Evolutionary conservation across 2,113 vertebrate genomes (phyloP).

Genomic region (Chionodraco myersi): DNA sequence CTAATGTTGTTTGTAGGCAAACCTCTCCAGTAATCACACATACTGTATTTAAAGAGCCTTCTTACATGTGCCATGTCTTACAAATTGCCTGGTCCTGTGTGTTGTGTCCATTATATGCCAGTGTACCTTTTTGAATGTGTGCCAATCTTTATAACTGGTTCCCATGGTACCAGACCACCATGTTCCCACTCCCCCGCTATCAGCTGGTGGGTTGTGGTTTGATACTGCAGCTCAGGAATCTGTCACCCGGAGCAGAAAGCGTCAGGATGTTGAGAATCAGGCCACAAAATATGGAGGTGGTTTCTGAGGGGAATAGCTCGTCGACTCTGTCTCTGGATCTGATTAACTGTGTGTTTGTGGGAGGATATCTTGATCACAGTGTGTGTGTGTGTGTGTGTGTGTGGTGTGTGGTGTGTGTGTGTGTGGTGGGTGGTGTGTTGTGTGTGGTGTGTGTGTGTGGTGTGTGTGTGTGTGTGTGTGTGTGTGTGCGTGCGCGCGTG

Average conservation of each 20-base stretch:
- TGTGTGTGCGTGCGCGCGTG: neutral
- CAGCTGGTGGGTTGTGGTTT: conserved; percentile 60
- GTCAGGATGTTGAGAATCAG: conserved; percentile 47
- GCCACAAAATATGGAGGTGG: conserved; percentile 63
- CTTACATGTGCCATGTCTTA: neutral
- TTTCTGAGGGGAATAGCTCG: conserved; percentile 54
- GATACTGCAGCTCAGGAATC: conserved; percentile 56
- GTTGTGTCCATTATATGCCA: neutral
- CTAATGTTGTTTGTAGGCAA: too few relatives aligned
- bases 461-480: neutral
- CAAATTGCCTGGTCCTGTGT: neutral
- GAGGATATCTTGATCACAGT: conserved; percentile 33
- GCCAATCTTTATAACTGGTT: conserved; percentile 33
- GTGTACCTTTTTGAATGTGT: neutral
- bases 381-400: conserved; percentile 34
- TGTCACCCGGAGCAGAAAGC: conserved; percentile 61
- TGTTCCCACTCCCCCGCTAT: conserved; percentile 51
- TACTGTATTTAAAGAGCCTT: neutral
- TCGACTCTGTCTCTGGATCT: conserved; percentile 48
- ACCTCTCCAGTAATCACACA: neutral
- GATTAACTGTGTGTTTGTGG: conserved; percentile 67
- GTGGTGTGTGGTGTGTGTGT: conserved; percentile 11
- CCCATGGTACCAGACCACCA: conserved; percentile 52
- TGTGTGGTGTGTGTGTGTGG: neutral
- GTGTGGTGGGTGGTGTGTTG: neutral